These are phyloP conservation scores for Clarias fuscus DNA, from an alignment of 2,797 vertebrate species.

Conservation along the genomic window DNA sequence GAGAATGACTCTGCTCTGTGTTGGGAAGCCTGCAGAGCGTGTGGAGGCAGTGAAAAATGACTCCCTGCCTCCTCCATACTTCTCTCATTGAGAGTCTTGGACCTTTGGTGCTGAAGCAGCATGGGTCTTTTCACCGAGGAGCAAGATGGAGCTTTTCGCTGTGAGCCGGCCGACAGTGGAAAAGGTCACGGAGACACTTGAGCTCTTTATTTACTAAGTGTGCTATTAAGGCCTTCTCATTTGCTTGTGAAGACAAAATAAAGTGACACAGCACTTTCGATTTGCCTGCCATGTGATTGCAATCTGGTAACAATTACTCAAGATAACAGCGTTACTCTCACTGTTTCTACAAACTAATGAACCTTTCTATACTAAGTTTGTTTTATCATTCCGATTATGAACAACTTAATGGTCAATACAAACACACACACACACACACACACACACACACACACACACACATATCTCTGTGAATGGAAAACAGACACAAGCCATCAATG, in stretches of 20 bases:
- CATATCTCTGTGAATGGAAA: background rate
- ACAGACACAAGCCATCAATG: background rate
- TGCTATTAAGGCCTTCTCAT: constrained; percentile 31
- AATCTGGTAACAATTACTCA: constrained; percentile 1
- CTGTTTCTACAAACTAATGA: constrained; percentile 5
- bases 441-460: background rate
- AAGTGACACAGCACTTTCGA: background rate
- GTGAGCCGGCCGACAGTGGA: constrained; percentile 44
- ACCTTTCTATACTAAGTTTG: constrained; percentile 12
- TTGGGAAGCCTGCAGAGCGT: constrained; percentile 37
- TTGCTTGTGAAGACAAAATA: constrained; percentile 27
- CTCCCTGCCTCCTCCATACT: constrained; percentile 25
- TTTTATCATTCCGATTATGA: constrained; percentile 26
- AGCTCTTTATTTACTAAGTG: constrained; percentile 41
- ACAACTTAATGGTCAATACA: background rate
- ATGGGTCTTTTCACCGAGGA: constrained; percentile 33
- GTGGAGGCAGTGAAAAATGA: constrained; percentile 47
- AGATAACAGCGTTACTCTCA: background rate
- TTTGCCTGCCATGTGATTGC: background rate
- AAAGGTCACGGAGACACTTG: constrained; percentile 50
- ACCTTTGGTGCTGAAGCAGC: constrained; percentile 27
- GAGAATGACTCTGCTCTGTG: constrained; percentile 32
- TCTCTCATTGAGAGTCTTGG: constrained; percentile 35
- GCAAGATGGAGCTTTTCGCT: constrained; percentile 38
- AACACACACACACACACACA: background rate